A percentile compares a stretch with the other conserved stretches of the same genome.
These are phyloP conservation scores for Drosophila diplacantha DNA, from an alignment of 2,888 invertebrate species.

Conservation along the genomic window DNA sequence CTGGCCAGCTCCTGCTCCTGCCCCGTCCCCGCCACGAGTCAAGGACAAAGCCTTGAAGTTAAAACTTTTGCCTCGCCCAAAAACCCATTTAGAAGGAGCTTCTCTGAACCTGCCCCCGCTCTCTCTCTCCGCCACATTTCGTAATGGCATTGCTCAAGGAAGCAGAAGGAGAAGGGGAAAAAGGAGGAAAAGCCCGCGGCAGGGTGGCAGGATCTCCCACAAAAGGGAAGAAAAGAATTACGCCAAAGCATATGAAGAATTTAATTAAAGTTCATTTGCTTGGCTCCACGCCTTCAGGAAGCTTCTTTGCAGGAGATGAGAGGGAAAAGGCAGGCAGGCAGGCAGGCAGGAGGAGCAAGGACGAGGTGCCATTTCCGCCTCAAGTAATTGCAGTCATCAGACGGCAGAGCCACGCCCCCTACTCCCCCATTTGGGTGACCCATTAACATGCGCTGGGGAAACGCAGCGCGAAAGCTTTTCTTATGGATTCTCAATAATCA, in stretches of 20 bases:
- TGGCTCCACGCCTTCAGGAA: constrained; percentile 25
- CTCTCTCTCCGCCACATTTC: constrained; percentile 36
- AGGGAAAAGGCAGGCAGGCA: too few relatives aligned
- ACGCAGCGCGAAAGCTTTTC: constrained; percentile 6
- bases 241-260: constrained; percentile 62
- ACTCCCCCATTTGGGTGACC: constrained; percentile 4
- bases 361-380: constrained; percentile 57
- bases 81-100: constrained; percentile 32
- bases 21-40: not conserved
- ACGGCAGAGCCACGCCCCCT: constrained; percentile 32
- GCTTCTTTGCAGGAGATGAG: not conserved
- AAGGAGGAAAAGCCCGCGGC: not conserved
- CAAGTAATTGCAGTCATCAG: constrained; percentile 67
- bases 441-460: constrained; percentile 21
- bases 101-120: not conserved
- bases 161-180: constrained; percentile 23
- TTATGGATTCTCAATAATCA: constrained; percentile 22
- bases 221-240: constrained; percentile 34
- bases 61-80: constrained; percentile 29
- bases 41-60: constrained; percentile 34
- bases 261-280: constrained; percentile 68
- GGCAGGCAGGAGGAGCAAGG: not conserved
- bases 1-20: not conserved
- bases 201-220: not conserved
- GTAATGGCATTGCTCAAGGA: constrained; percentile 51